Evolutionary conservation across 1,140 invertebrate genomes (phyloP).

Genomic region (Paracyclopina nana): DNA sequence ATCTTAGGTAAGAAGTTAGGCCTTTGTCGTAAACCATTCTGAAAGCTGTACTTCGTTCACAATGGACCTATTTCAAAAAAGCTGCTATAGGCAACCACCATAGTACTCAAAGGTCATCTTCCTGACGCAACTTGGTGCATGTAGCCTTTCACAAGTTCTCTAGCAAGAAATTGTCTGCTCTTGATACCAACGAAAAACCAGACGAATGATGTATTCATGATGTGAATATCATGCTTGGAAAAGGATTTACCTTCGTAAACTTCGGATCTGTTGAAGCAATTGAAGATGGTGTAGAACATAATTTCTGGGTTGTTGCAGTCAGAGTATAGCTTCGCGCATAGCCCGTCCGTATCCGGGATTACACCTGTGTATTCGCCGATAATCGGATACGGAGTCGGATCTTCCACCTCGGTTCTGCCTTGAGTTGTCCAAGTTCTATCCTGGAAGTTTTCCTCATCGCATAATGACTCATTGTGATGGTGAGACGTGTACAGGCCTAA

Average conservation of each 20-base stretch:
- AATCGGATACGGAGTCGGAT: slow-evolving; percentile 41
- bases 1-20: too few relatives aligned
- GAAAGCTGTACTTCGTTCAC: too few relatives aligned
- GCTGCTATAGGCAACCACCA: too few relatives aligned
- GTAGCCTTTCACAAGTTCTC: too few relatives aligned
- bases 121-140: too few relatives aligned
- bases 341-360: slow-evolving; percentile 40
- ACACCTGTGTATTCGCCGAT: slow-evolving; percentile 43
- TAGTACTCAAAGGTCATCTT: too few relatives aligned
- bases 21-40: too few relatives aligned
- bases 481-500: slow-evolving; percentile 22
- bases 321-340: slow-evolving; percentile 48
- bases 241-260: slow-evolving; percentile 38
- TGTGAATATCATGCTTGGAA: neutral
- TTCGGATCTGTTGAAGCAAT: slow-evolving; percentile 36
- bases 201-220: neutral
- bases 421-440: slow-evolving; percentile 40
- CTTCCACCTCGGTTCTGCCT: slow-evolving; percentile 25
- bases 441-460: slow-evolving; percentile 30
- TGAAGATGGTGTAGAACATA: slow-evolving; percentile 47
- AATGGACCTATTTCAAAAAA: too few relatives aligned
- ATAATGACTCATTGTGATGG: slow-evolving; percentile 25
- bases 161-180: neutral
- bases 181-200: neutral
- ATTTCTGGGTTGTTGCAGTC: slow-evolving; percentile 44